Conservation (phyloP, 2,888 invertebrate species). For the Idaea biselata region DNA sequence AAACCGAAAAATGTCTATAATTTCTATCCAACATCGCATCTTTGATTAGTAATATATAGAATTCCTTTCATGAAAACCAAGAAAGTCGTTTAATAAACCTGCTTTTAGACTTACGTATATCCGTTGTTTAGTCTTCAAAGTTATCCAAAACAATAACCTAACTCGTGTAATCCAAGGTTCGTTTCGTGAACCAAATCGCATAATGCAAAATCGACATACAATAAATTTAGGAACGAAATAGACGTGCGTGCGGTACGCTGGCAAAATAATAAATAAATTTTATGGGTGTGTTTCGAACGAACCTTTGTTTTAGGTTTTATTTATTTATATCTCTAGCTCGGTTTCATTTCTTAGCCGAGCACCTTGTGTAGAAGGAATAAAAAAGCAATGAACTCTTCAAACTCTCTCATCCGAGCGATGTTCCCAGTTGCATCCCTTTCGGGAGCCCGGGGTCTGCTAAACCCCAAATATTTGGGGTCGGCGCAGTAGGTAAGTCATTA, state of each 20-base stretch:
- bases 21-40: no score
- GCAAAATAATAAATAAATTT: constrained; percentile 70
- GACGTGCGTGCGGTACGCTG: constrained; percentile 64
- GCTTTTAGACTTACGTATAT: no score
- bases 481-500: no score
- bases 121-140: background rate
- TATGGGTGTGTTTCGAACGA: constrained; percentile 49
- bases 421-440: no score
- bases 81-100: no score
- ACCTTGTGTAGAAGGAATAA: background rate
- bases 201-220: constrained; percentile 66
- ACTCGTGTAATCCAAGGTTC: constrained; percentile 20
- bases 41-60: no score
- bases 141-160: background rate
- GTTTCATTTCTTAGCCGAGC: background rate
- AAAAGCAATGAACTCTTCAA: constrained; percentile 14
- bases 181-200: constrained; percentile 49
- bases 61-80: no score
- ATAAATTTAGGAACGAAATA: constrained; percentile 70
- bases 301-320: constrained; percentile 46
- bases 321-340: constrained; percentile 40
- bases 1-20: no score
- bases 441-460: no score
- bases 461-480: no score
- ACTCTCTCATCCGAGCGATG: no score